Evolutionary conservation across 2,888 invertebrate species (phyloP), one percentile per base, ranked within the genome.

Genomic region (Dryomyza anilis): DNA sequence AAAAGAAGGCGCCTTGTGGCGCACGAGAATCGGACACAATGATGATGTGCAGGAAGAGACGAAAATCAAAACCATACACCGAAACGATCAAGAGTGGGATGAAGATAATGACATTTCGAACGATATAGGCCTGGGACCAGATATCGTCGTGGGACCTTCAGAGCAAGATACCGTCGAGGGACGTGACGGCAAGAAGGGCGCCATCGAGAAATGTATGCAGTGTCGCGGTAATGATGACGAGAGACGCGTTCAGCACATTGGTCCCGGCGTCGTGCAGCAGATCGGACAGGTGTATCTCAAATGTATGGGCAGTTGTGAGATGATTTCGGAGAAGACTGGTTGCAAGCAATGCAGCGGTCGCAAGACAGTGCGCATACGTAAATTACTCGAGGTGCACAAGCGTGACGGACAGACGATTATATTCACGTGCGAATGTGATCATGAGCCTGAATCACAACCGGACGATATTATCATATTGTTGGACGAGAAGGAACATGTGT

Each of bases 361-460:
- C 70, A 98, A 97, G 83, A 93, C 94, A 7, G 87, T 93, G 10
- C 88, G 93, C 59, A 95, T 96, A 75, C 89, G 96, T 66, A 97
- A 96, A 84, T 94, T 97, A 71, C 85, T 98, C 2, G 98, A 98
- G 84, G 97, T 98, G 14, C 94, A 96, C 78, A 98, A 98, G 97
- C 87, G 88, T 53, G 96, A 98, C 81, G 96, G 95, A 1, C 97
- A 99, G 82, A 96, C 94, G 85, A 95, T 99, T 69, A 87, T 91
- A 27, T 98, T 98, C 81, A 87, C 87, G 69, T 97, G 97, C 0
- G 97, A 99, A 84, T 98, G 98, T 52, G 96, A 98, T 84, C 97
- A 98, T 81, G 96, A 96, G 79, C 96, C 97, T 0, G 96, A 94
- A 25, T 85, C 95, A 59, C 95, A 95, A 78, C 89, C 98, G 2